phyloP scores from a whole-genome alignment of 1,140 invertebrate species.

The Carcinoscorpius rotundicauda region DNA sequence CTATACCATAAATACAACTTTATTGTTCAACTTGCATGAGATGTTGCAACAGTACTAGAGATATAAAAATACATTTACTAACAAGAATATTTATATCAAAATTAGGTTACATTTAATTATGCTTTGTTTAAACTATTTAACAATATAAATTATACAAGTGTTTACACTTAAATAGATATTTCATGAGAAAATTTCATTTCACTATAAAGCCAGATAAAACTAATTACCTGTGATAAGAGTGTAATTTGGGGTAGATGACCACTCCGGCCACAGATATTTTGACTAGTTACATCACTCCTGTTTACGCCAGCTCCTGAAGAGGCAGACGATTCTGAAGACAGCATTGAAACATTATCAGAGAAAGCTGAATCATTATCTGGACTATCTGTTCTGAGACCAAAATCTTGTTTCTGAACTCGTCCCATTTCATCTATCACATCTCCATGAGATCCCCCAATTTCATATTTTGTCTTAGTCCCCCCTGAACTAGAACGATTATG shows the following conservation, averaged over 20 bases:
- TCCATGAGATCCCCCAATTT: constrained; percentile 20
- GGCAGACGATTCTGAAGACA: constrained; percentile 79
- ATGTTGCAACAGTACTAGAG: too few species aligned
- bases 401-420: constrained; percentile 20
- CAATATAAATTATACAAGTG: too few species aligned
- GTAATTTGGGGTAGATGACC: constrained; percentile 4
- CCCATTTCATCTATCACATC: constrained; percentile 19
- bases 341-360: constrained; percentile 83
- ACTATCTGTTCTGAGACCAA: constrained; percentile 60
- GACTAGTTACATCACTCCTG: constrained; percentile 19
- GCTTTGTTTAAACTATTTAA: too few species aligned
- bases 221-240: too few species aligned
- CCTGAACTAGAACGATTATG: constrained; percentile 41
- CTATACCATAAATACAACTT: too few species aligned
- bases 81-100: too few species aligned
- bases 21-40: too few species aligned
- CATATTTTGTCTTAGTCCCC: constrained; percentile 33
- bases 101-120: too few species aligned
- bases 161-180: too few species aligned
- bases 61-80: too few species aligned
- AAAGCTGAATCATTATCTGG: constrained; percentile 96
- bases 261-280: constrained; percentile 23
- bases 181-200: too few species aligned
- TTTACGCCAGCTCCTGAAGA: constrained; percentile 59
- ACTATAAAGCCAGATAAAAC: too few species aligned